Base-by-base conservation (phyloP, 2,797 vertebrate genomes). In the Lacerta bilineata region DNA sequence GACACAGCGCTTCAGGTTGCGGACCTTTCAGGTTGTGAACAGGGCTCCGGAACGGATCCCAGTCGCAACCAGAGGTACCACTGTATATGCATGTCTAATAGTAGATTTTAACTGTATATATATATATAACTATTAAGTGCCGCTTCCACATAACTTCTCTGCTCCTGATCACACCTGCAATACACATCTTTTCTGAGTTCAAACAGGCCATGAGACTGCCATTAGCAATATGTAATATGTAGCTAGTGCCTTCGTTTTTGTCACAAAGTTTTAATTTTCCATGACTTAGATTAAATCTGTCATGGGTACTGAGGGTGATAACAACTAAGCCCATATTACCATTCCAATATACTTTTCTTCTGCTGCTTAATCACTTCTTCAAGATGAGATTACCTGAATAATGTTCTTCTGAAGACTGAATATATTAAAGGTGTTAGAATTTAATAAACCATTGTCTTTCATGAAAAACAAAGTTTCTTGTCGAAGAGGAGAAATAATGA, bases 301-400 rank as follows among this genome's bases (percentile, higher is more conserved):
- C 15, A 77, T 72, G 59, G 5, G 7, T 36, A 17, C 1, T 8
- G n/a, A 55, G 17, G 5, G 43, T 86, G 3, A 76, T 92, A 90
- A 87, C 76, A 87, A 78, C 5, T 88, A 91, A 80, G 15, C 55
- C 10, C 8, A 25, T 6, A n/a, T 75, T 91, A 84, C 0, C 84
- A 92, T 88, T 82, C 39, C 13, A 2, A 0, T 78, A 64, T 66
- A 77, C 0, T 5, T 91, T 75, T 71, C 9, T 76, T 80, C 80
- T 80, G 76, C 87, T 84, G 5, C 8, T 85, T 83, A 87, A 84
- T 91, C 86, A 84, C 61, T 85, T 6, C n/a, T 89, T 92, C 6
- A 2, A 0, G 1, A 18, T 85, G 82, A 90, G 18, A 71, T 90
- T 43, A 89, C 1, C 2, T 41, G 61, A 90, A 80, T 80, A 79